Evolutionary conservation across 1,140 invertebrate species (phyloP), one percentile per base, ranked within the genome.

Genomic region (Colletes latitarsis): DNA sequence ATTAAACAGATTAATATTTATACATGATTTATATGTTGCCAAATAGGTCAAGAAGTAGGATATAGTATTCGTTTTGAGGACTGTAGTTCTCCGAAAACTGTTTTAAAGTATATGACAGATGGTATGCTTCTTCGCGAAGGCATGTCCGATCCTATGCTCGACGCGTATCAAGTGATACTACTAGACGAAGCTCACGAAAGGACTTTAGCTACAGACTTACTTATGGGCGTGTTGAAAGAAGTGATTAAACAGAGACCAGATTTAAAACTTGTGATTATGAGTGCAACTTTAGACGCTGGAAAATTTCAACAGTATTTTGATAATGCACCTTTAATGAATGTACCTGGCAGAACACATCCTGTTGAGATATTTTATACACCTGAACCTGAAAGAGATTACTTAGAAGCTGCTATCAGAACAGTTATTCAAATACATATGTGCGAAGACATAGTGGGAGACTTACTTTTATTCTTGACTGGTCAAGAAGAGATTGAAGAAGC

Each of bases 61-160:
- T 99, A 99, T 92, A 99, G 97, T 89, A 99, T 99, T 89, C 97
- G 99, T 95, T 99, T 99, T 92, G 99, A 99, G 94, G 99, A 99
- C 94, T 99, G 99, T 89, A 99, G 98, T 30, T 98, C 98, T 17
- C 95, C 97, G 0, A 98, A 97, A 92, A 99, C 99, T 0, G 94
- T 99, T 58, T 93, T 97, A 0, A 97, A 97, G 90, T 99, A 99
- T 91, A 99, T 99, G 97, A 99, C 99, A 14, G 99, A 99, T 91
- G 99, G 99, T 98, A 99, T 99, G 99, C 95, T 99, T 90, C 94
- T 99, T 39, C 94, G 99, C 76, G 99, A 99, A 94, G 99, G 98
- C 1, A 99, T 99, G 99, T 99, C 98, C 6, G 99, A 99, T 94
- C 99, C 99, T 0, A 97, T 99, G 95, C 92, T 99, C 19, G 98